Conservation (phyloP, 2,113 vertebrate species). For the Sander vitreus region DNA sequence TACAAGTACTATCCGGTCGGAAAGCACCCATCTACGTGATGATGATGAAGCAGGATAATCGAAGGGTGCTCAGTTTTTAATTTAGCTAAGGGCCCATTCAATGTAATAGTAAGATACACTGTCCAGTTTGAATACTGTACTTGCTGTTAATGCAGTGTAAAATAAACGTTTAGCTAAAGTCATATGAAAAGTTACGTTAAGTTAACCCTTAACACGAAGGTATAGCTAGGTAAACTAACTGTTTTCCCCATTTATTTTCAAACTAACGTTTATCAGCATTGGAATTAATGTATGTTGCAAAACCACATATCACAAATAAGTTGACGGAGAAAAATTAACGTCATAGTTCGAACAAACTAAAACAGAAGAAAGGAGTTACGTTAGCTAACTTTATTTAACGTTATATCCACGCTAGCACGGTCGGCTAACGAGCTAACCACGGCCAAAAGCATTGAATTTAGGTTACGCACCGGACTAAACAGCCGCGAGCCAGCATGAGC, state of each 20-base stretch:
- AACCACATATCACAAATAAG: background rate
- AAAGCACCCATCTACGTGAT: too few relatives aligned
- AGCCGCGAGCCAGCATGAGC: accelerated
- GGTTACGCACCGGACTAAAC: too few relatives aligned
- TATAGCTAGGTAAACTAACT: background rate
- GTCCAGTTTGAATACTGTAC: background rate
- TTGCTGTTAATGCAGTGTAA: too few relatives aligned
- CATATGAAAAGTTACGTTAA: background rate
- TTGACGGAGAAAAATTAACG: too few relatives aligned
- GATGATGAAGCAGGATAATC: too few relatives aligned
- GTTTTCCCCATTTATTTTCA: background rate
- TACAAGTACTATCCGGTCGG: too few relatives aligned
- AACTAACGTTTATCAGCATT: background rate
- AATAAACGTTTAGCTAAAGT: background rate
- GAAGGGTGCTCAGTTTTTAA: too few relatives aligned
- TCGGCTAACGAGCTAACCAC: background rate
- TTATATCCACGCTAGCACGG: background rate
- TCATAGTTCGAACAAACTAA: background rate
- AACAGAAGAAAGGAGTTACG: background rate
- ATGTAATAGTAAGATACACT: background rate
- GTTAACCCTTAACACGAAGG: too few relatives aligned
- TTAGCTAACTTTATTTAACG: background rate
- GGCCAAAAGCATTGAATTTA: background rate
- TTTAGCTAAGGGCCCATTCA: background rate
- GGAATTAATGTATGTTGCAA: background rate